Evolutionary conservation across 2,888 invertebrate genomes (phyloP).

Genomic region (Ypsolopha scabrella): DNA sequence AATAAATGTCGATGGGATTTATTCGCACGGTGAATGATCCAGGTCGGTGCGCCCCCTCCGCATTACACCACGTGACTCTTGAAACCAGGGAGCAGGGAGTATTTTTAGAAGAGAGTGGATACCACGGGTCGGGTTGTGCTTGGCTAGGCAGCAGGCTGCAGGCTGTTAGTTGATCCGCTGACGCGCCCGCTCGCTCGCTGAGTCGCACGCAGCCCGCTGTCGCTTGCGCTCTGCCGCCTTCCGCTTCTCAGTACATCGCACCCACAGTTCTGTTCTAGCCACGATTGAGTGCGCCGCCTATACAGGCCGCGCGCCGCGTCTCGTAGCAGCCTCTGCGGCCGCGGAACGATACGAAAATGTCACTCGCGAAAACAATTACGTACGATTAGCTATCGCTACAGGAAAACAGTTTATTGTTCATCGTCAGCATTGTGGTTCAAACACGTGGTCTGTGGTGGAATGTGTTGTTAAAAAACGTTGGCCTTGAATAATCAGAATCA

Average conservation of each 20-base stretch:
- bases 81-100: neutral
- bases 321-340: conserved; percentile 23
- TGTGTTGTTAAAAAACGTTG: conserved; percentile 53
- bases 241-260: conserved; percentile 15
- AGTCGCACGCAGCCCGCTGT: neutral
- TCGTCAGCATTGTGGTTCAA: no score
- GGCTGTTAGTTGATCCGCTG: neutral
- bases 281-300: conserved; percentile 65
- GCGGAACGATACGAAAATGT: conserved; percentile 25
- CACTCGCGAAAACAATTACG: conserved; percentile 53
- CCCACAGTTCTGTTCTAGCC: conserved; percentile 59
- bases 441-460: conserved; percentile 24
- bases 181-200: conserved; percentile 4
- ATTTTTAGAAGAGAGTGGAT: neutral
- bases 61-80: conserved; percentile 25
- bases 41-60: conserved; percentile 48
- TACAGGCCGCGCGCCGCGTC: conserved; percentile 49
- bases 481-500: conserved; percentile 32
- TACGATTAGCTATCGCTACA: conserved; percentile 44
- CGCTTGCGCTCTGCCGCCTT: conserved; percentile 8
- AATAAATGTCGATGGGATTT: conserved; percentile 12
- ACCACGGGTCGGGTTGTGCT: conserved; percentile 2
- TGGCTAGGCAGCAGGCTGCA: conserved; percentile 1
- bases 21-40: conserved; percentile 45
- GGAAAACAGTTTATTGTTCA: conserved; percentile 30